phyloP scores from a whole-genome alignment of 2,113 vertebrate species.

The Trematomus loennbergii region DNA sequence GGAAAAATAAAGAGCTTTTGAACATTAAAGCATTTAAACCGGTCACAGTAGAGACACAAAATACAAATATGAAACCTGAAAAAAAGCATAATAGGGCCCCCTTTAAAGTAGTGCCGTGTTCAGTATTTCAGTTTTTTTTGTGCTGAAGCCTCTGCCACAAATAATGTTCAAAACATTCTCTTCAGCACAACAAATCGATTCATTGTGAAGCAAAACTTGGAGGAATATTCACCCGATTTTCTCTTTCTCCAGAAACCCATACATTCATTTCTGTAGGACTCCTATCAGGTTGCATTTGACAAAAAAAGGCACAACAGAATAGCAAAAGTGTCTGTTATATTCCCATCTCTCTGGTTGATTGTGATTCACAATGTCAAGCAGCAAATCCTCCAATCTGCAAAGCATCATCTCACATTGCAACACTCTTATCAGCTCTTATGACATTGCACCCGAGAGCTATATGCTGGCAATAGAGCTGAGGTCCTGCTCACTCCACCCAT shows the following conservation, averaged over 20 bases:
- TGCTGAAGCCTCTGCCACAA: not conserved
- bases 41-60: no score
- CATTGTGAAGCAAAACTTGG: slow-evolving; percentile 6
- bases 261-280: not conserved
- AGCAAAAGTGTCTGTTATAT: not conserved
- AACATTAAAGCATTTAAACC: no score
- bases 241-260: not conserved
- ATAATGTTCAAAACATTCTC: slow-evolving; percentile 5
- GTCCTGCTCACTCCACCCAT: slow-evolving; percentile 46
- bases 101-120: no score
- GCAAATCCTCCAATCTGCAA: slow-evolving; percentile 17
- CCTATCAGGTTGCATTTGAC: not conserved
- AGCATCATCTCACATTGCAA: slow-evolving; percentile 41
- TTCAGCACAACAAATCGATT: not conserved
- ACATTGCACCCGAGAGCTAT: slow-evolving; percentile 44
- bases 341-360: slow-evolving; percentile 32
- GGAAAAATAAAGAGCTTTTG: no score
- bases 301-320: not conserved
- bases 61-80: no score
- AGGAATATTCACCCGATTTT: not conserved
- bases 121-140: slow-evolving; percentile 5
- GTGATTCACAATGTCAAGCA: slow-evolving; percentile 36
- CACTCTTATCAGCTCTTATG: slow-evolving; percentile 43
- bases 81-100: no score
- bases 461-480: slow-evolving; percentile 17